Evolutionary conservation across 2,888 invertebrate species (phyloP).

Genomic region (Drosophila austrosaltans): DNA sequence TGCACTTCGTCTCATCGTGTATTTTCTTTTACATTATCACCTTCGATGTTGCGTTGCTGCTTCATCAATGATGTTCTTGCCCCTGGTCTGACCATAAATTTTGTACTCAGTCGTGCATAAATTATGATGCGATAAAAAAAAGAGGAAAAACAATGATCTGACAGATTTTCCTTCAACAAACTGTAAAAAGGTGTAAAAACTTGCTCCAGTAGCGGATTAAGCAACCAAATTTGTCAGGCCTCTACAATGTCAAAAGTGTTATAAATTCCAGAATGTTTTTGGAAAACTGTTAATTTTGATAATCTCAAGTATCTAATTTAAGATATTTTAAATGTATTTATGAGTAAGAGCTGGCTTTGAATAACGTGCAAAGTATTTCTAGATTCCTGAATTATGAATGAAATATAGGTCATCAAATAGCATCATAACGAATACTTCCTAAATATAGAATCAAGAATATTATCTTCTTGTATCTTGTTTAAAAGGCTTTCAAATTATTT

Average conservation of each 20-base stretch:
- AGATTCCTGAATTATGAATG: too few relatives aligned
- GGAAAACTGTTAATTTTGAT: too few relatives aligned
- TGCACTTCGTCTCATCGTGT: conserved; percentile 47
- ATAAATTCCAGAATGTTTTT: not conserved
- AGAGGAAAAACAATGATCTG: not conserved
- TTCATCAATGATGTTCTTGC: conserved; percentile 46
- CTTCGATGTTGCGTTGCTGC: conserved; percentile 51
- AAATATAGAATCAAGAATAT: too few relatives aligned
- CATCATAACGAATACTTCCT: too few relatives aligned
- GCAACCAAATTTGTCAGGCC: not conserved
- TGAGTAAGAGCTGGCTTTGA: too few relatives aligned
- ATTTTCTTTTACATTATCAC: conserved; percentile 73
- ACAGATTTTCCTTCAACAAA: conserved; percentile 3
- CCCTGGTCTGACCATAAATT: conserved; percentile 66
- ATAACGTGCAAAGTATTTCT: too few relatives aligned
- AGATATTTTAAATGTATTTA: too few relatives aligned
- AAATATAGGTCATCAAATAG: too few relatives aligned
- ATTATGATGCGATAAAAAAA: conserved; percentile 56
- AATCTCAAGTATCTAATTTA: too few relatives aligned
- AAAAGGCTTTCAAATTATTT: too few relatives aligned
- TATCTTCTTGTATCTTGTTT: too few relatives aligned
- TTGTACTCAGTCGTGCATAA: conserved; percentile 60
- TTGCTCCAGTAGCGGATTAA: not conserved
- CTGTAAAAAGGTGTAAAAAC: not conserved
- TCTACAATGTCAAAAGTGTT: not conserved